Evolutionary conservation across 2,888 invertebrate genomes (phyloP).

Genomic region (Drosophila hamatofila): DNA sequence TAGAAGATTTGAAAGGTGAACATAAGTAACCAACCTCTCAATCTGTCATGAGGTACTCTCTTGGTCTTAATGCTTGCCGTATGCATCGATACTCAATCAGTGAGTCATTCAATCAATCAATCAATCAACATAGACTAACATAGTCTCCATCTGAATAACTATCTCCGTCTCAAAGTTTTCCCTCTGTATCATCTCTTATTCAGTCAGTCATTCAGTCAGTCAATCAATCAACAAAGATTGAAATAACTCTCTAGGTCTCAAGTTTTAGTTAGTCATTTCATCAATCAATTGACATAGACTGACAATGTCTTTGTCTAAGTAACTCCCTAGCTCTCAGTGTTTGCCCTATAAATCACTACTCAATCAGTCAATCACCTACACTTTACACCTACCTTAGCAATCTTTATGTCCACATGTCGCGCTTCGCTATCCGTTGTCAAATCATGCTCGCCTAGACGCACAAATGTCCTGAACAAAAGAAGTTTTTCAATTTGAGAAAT

Average conservation of each 20-base stretch:
- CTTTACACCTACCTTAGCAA: slow-evolving; percentile 84
- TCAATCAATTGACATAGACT: not conserved
- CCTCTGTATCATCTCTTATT: too few relatives aligned
- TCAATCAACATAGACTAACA: not conserved
- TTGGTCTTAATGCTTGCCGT: too few relatives aligned
- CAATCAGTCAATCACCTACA: not conserved
- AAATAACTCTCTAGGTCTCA: too few relatives aligned
- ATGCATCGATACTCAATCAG: too few relatives aligned
- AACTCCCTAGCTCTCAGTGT: not conserved
- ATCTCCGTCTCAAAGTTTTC: not conserved
- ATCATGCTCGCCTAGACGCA: slow-evolving; percentile 92
- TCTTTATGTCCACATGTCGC: slow-evolving; percentile 87
- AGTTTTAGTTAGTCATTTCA: too few relatives aligned
- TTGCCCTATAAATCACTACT: not conserved
- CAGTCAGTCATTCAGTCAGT: not conserved
- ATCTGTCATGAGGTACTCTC: too few relatives aligned
- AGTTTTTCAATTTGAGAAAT: slow-evolving; percentile 41
- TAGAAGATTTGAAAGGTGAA: too few relatives aligned
- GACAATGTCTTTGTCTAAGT: not conserved
- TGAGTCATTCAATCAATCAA: not conserved
- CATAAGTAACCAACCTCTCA: not conserved
- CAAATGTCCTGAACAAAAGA: slow-evolving; percentile 75
- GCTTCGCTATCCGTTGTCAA: slow-evolving; percentile 87
- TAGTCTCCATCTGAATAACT: not conserved
- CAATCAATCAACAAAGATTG: too few relatives aligned